Conservation (phyloP, 2,888 invertebrate species). For the Lasioglossum malachurum region DNA sequence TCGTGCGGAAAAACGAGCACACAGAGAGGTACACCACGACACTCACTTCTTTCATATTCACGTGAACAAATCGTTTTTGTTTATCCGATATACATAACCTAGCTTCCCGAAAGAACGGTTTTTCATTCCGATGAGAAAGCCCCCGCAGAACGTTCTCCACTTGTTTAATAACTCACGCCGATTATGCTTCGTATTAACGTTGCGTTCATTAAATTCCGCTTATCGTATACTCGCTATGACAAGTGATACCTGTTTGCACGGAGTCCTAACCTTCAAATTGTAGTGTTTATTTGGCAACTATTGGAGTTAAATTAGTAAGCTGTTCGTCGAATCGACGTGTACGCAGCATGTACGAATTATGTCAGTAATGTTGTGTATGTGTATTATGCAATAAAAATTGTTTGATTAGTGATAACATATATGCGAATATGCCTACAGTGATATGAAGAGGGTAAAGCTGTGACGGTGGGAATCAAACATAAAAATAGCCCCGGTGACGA, state of each 20-base stretch:
- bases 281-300: slow-evolving; percentile 37
- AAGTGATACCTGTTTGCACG: slow-evolving; percentile 52
- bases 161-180: background rate
- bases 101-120: background rate
- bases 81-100: slow-evolving; percentile 65
- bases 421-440: slow-evolving; percentile 68
- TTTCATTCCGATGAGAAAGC: slow-evolving; percentile 13
- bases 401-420: slow-evolving; percentile 29
- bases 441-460: slow-evolving; percentile 75
- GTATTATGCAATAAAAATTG: background rate
- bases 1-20: slow-evolving; percentile 48
- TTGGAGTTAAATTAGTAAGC: slow-evolving; percentile 13
- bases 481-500: slow-evolving; percentile 66
- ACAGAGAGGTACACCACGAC: slow-evolving; percentile 61
- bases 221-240: slow-evolving; percentile 14
- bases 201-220: background rate
- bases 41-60: slow-evolving; percentile 36
- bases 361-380: slow-evolving; percentile 2
- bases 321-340: background rate
- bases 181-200: background rate
- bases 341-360: background rate
- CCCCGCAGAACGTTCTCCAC: background rate
- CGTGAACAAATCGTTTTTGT: slow-evolving; percentile 45
- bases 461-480: slow-evolving; percentile 68
- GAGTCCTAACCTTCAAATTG: slow-evolving; percentile 61